Evolutionary conservation across 2,888 invertebrate genomes (phyloP), one percentile per base, ranked within the genome.

Genomic region (Camptogramma bilineatum): DNA sequence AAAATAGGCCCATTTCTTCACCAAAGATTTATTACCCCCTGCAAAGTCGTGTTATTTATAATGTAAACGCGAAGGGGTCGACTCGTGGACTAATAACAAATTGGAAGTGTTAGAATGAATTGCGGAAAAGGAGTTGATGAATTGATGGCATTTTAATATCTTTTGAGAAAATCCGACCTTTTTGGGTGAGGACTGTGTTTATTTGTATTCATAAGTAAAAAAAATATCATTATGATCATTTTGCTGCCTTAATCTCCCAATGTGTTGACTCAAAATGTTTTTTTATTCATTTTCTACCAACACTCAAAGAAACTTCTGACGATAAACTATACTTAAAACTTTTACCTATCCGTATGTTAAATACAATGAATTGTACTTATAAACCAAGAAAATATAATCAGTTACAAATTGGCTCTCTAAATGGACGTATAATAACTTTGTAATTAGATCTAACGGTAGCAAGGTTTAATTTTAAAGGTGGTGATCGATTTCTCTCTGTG

Each of bases 21-120:
- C 17, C 10, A 8, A 58, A 55, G 50, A 65, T 58, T 67, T 62
- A 68, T 64, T 31, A 50, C 24, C 19, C 17, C n/a, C 19, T 42
- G 60, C 55, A 60, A 60, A 62, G 62, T 57, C 64, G 52, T 54
- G 52, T 58, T 62, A 66, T 69, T 69, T 64, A 58, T 46, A 62
- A 46, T 57, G 31, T 46, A 58, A 66, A 62, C 54, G 63, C 53
- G 57, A 53, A 44, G 42, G 56, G 60, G 57, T 55, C 18, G 60
- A 58, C 34, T 39, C 13, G 34, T 48, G 61, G 65, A 34, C 63
- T 44, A 58, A 64, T 61, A 68, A 64, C 62, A 62, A 64, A 69
- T 69, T 34, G 64, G 18, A 61, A 66, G 62, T 57, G 64, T 48
- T 57, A 57, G 57, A 57, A 66, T 53, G 56, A 69, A 64, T 57